Conservation (phyloP, 2,113 vertebrate species). For the Gadus chalcogrammus region DNA sequence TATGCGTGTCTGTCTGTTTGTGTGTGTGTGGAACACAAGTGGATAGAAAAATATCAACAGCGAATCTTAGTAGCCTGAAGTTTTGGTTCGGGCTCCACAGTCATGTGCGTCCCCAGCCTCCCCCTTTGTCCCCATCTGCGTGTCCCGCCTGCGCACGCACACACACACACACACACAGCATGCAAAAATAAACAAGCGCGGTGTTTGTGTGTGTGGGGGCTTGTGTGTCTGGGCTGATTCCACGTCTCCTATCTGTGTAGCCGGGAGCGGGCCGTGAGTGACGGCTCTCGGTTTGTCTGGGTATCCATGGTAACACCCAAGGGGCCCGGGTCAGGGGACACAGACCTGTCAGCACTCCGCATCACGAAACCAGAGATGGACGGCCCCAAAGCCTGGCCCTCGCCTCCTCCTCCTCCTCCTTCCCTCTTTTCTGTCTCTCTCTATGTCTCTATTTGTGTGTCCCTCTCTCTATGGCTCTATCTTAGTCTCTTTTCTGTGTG, state of each 20-base stretch:
- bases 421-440: slow-evolving; percentile 11
- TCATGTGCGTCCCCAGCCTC: slow-evolving; percentile 24
- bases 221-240: slow-evolving; percentile 48
- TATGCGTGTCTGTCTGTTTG: not conserved
- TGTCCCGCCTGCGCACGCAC: not conserved
- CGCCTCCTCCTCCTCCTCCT: slow-evolving; percentile 21
- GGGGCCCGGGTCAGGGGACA: slow-evolving; percentile 54
- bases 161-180: slow-evolving; percentile 1
- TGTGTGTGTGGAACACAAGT: slow-evolving; percentile 2
- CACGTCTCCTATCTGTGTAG: slow-evolving; percentile 54
- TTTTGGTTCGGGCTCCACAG: slow-evolving; percentile 17
- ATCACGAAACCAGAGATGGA: slow-evolving; percentile 63
- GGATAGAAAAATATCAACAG: slow-evolving; percentile 34
- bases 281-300: slow-evolving; percentile 63
- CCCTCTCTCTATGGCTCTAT: no score
- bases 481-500: no score
- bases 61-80: slow-evolving; percentile 31
- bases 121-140: slow-evolving; percentile 20
- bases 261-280: slow-evolving; percentile 35
- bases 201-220: not conserved
- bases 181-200: not conserved
- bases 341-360: slow-evolving; percentile 61
- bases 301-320: slow-evolving; percentile 66
- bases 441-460: no score
- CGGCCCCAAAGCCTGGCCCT: slow-evolving; percentile 45